Percentiles rank a stretch among this genome's conserved stretches.
phyloP scores from a whole-genome alignment of 2,888 invertebrate species.

The Phasia obesa region DNA sequence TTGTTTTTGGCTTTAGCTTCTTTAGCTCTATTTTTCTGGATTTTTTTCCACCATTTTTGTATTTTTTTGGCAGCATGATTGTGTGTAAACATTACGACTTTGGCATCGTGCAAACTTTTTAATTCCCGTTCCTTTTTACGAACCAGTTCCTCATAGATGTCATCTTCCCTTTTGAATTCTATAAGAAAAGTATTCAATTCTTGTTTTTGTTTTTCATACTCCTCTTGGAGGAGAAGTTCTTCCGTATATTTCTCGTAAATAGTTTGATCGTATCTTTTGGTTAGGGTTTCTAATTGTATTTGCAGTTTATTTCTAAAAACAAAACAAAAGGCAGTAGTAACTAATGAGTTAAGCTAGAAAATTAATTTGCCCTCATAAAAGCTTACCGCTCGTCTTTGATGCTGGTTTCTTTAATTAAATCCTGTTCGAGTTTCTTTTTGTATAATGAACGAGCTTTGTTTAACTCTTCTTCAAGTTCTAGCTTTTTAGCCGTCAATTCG shows the following conservation, averaged over 20 bases:
- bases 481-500: constrained; percentile 72
- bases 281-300: constrained; percentile 41
- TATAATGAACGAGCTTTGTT: constrained; percentile 70
- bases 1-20: neutral
- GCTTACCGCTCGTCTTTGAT: constrained; percentile 78
- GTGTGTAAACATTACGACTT: constrained; percentile 23
- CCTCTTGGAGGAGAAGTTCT: constrained; percentile 25
- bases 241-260: constrained; percentile 47
- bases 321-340: too few species aligned
- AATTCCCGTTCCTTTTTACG: constrained; percentile 4
- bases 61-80: constrained; percentile 47
- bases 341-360: too few species aligned
- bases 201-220: constrained; percentile 33
- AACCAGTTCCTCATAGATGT: constrained; percentile 26
- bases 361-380: too few species aligned
- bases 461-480: constrained; percentile 74
- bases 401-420: constrained; percentile 74
- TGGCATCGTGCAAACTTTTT: constrained; percentile 15
- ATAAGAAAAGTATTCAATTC: constrained; percentile 44
- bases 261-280: constrained; percentile 50
- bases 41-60: constrained; percentile 56
- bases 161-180: constrained; percentile 46
- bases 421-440: constrained; percentile 70
- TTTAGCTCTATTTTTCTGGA: neutral
- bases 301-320: constrained; percentile 56